Evolutionary conservation across 2,888 invertebrate genomes (phyloP), one percentile per base, ranked within the genome.

Genomic region (Bimastos eiseni): DNA sequence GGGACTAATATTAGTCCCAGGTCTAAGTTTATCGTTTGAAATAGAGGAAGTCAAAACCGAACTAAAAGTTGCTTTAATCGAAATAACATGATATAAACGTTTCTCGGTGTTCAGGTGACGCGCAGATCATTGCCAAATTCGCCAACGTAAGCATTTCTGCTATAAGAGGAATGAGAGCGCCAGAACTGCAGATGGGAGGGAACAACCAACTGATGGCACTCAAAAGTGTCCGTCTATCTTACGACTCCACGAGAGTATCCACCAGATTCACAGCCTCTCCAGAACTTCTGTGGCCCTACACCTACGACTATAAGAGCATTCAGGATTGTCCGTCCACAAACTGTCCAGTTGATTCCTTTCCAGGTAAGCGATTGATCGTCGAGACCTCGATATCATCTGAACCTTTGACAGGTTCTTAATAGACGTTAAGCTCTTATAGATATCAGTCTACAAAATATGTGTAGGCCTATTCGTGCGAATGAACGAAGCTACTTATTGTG

Each of bases 251-350:
- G 19, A 41, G 89, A 84, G 90, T 36, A 19, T 34, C 89, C 6
- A 17, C 17, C n/a, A 44, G 55, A 33, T 37, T 21, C 49, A 30
- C 21, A 49, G 17, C 44, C 17, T n/a, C 83, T 30, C 90, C 90
- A 19, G 21, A 86, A n/a, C 38, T 86, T 11, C 36, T 90, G 30
- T 90, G 90, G 90, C 90, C 90, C 5, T 90, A 90, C 89, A 90
- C 90, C 21, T 90, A 89, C 34, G 89, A 89, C 89, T 88, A 88
- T 89, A 30, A 19, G 30, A 90, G 88, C 89, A 90, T 36, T 41
- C 90, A 90, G 89, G 55, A 88, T 36, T 90, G 90, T 89, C 34
- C 41, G 24, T 21, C 11, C 37, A n/a, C 38, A 89, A 34, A 38
- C 55, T 90, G 90, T 33, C 89, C 90, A 24, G 34, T 34, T 21